Evolutionary conservation across 2,113 vertebrate species (phyloP), one percentile per base, ranked within the genome.

Genomic region (Pica pica): DNA sequence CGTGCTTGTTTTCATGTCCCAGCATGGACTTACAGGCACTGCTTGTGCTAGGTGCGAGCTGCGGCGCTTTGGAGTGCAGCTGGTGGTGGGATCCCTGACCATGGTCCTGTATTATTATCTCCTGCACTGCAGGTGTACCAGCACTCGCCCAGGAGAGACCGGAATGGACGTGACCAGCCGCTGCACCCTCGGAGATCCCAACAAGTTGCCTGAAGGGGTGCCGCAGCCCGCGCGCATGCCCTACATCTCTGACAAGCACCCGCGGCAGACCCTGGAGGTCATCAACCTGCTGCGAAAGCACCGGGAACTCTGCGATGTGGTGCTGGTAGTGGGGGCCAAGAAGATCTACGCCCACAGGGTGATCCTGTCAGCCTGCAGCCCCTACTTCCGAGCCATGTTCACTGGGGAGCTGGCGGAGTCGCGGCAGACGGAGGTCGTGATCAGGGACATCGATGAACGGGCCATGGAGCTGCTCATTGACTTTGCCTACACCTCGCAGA

Each of bases 81-180:
- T 39, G 53, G 20, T 52, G 6, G 14, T 26, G 67, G 41, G 12
- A 15, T 8, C 93, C 53, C 47, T 85, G 69, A 70, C 60, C 52
- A 91, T 89, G 68, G 39, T 81, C 30, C 35, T 94, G 8, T 91
- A 64, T 55, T 15, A 42, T 5, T 35, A 57, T 33, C 83, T 77
- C 7, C 71, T 86, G n/a, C 13, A 2, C 68, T 93, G 41, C 97
- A 98, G 99, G 99, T 99, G 98, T 98, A 98, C 98, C 97, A 99
- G 97, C 92, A 98, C 98, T 98, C 99, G 99, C 92, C 98, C 98
- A 98, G 98, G 98, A 95, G 99, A 99, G 98, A 98, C 99, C 97
- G 99, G 99, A 98, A 99, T 99, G 99, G 99, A 99, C 81, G 99
- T 99, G 97, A 99, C 99, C 91, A 99, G 99, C 98, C 99, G 99